These are phyloP conservation scores for Paramuricea clavata DNA, from an alignment of 92 coral and sea anemone species.

Conservation along the genomic window DNA sequence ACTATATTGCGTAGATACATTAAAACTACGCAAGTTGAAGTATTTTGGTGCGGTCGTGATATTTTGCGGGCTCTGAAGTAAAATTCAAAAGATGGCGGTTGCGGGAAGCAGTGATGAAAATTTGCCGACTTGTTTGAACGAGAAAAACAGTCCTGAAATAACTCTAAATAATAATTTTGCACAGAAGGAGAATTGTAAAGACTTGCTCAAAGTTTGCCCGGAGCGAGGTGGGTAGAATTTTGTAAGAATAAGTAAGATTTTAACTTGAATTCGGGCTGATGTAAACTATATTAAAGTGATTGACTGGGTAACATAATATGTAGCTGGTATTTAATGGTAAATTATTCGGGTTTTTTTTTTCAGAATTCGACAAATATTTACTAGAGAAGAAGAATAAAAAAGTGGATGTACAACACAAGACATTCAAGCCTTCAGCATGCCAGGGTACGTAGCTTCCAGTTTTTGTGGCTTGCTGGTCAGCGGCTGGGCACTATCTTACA, in stretches of 20 bases:
- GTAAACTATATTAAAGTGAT: too few species aligned
- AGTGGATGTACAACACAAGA: constrained; percentile 9
- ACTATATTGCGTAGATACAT: neutral
- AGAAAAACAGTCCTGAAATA: neutral
- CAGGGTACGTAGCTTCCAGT: constrained; percentile 19
- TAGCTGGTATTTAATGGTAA: too few species aligned
- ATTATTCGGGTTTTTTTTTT: neutral
- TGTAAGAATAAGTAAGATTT: too few species aligned
- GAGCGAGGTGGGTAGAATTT: constrained; percentile 24
- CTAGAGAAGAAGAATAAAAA: constrained; percentile 8
- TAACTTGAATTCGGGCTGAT: too few species aligned
- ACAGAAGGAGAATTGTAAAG: constrained; percentile 3
- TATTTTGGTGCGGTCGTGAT: neutral
- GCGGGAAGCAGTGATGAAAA: neutral
- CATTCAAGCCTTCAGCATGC: constrained; percentile 32
- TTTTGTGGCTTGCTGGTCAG: too few species aligned
- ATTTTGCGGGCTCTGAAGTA: neutral
- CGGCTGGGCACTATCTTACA: too few species aligned
- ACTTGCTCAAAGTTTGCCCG: constrained; percentile 18
- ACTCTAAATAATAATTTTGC: constrained; percentile 14
- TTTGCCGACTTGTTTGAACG: neutral
- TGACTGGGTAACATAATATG: too few species aligned
- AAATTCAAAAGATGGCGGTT: constrained; percentile 25
- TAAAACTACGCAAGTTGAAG: constrained; percentile 16
- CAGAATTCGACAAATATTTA: constrained; percentile 24